These are phyloP conservation scores for Galeruca laticollis DNA, from an alignment of 2,888 invertebrate genomes.

Conservation along the genomic window DNA sequence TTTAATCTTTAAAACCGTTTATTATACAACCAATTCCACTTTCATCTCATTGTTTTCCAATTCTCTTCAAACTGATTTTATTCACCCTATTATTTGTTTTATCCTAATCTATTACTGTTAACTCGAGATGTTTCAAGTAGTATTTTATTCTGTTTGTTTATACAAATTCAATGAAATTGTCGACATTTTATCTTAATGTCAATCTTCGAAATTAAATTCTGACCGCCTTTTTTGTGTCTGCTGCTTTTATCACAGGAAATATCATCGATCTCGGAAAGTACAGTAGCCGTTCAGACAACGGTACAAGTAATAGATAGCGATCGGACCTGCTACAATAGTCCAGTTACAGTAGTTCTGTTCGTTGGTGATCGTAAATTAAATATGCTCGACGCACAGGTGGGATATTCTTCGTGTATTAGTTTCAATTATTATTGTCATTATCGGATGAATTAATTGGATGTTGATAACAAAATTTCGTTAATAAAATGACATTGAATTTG, in stretches of 20 bases:
- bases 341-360: not conserved
- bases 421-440: too few relatives aligned
- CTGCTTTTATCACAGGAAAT: constrained; percentile 6
- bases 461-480: too few relatives aligned
- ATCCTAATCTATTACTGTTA: too few relatives aligned
- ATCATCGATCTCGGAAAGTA: constrained; percentile 23
- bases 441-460: too few relatives aligned
- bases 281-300: constrained; percentile 49
- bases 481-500: too few relatives aligned
- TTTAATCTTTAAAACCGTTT: too few relatives aligned
- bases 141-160: not conserved
- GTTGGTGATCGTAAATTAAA: not conserved
- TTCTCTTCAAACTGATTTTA: not conserved
- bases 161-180: not conserved
- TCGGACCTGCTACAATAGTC: constrained; percentile 1
- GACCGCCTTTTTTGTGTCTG: not conserved
- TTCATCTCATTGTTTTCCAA: too few relatives aligned
- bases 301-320: constrained; percentile 50
- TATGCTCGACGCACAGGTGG: too few relatives aligned
- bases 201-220: constrained; percentile 6
- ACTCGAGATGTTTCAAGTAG: too few relatives aligned
- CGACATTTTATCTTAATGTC: not conserved
- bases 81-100: too few relatives aligned
- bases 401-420: not conserved
- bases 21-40: too few relatives aligned